Evolutionary conservation across 92 coral and sea anemone genomes (phyloP).

Genomic region (Palythoa grandiflora): DNA sequence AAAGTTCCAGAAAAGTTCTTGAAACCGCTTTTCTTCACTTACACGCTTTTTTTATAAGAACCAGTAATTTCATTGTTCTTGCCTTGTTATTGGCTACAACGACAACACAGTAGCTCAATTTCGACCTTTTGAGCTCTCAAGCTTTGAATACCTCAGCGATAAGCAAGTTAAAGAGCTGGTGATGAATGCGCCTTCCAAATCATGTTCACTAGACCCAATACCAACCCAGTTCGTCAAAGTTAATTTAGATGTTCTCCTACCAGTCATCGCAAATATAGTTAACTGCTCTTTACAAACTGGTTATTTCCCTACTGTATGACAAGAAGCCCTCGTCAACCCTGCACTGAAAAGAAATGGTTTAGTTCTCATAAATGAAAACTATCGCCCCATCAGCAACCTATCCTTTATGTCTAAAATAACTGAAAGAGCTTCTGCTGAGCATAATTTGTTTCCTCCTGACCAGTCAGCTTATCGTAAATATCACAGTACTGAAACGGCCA

Average conservation of each 20-base stretch:
- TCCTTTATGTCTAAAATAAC: conserved; percentile 44
- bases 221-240: conserved; percentile 43
- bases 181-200: conserved; percentile 27
- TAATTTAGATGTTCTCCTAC: conserved; percentile 29
- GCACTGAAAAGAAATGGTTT: conserved; percentile 42
- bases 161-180: conserved; percentile 16
- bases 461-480: conserved; percentile 47
- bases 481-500: conserved; percentile 51
- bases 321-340: conserved; percentile 50
- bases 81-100: too few relatives aligned
- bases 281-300: conserved; percentile 40
- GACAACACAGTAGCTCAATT: conserved; percentile 1
- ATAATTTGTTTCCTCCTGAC: conserved; percentile 26
- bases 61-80: too few relatives aligned
- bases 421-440: conserved; percentile 36
- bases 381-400: conserved; percentile 51
- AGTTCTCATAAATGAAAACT: conserved; percentile 37
- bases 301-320: conserved; percentile 46
- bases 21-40: too few relatives aligned
- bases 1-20: too few relatives aligned
- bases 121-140: background rate
- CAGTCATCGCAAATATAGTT: conserved; percentile 34
- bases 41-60: too few relatives aligned
- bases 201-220: conserved; percentile 42
- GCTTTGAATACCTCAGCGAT: conserved; percentile 6